Conservation (phyloP, 2,888 invertebrate genomes). For the Trissolcus brochymenae region DNA sequence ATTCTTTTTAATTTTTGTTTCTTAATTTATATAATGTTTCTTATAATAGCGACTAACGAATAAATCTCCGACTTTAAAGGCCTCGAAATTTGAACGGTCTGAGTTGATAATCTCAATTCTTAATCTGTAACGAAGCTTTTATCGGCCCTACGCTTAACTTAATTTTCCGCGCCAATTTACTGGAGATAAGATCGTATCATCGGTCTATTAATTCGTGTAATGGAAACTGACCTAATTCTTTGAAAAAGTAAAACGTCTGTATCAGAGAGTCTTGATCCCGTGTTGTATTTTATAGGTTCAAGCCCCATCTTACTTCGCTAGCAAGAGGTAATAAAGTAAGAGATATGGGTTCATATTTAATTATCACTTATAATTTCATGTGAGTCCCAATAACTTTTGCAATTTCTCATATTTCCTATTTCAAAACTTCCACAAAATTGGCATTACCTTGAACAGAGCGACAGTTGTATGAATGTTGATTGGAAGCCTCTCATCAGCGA, state of each 20-base stretch:
- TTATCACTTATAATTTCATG: conserved; percentile 29
- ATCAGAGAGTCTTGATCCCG: conserved; percentile 16
- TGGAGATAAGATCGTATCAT: conserved; percentile 41
- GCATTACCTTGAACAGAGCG: conserved; percentile 21
- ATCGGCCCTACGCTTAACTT: conserved; percentile 39
- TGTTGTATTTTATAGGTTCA: background rate
- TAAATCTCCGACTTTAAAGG: conserved; percentile 3
- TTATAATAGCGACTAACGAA: too few species aligned
- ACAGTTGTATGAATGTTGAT: conserved; percentile 40
- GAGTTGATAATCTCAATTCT: conserved; percentile 24
- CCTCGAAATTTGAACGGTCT: conserved; percentile 18
- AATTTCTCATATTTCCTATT: background rate
- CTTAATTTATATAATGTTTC: too few species aligned
- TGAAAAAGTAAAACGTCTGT: conserved; percentile 21
- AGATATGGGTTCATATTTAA: conserved; percentile 6
- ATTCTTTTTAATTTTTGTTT: too few species aligned
- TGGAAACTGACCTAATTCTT: conserved; percentile 42
- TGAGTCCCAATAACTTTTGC: conserved; percentile 16
- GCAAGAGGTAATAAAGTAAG: conserved; percentile 10
- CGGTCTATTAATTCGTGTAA: conserved; percentile 42
- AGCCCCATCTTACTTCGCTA: background rate
- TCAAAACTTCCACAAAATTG: conserved; percentile 33
- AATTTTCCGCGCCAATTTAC: conserved; percentile 45
- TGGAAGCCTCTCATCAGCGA: conserved; percentile 37
- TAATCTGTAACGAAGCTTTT: conserved; percentile 38